phyloP scores from a whole-genome alignment of 1,140 invertebrate species.

The Lamellibrachia luymesi region DNA sequence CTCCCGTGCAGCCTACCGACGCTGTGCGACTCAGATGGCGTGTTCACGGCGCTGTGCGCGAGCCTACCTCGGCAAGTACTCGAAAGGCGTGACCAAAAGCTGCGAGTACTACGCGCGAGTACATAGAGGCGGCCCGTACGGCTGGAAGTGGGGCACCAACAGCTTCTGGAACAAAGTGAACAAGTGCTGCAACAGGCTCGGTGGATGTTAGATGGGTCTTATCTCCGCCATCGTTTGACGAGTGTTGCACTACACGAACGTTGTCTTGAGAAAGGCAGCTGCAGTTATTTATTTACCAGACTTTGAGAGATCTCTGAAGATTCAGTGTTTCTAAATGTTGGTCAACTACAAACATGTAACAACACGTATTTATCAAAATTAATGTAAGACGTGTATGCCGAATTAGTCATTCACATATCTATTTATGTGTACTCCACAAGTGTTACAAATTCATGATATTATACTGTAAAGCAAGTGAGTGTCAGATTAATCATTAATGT shows the following conservation, averaged over 20 bases:
- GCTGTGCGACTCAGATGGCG: background rate
- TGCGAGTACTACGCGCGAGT: background rate
- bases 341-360: background rate
- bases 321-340: too few relatives aligned
- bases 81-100: background rate
- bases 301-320: background rate
- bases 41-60: background rate
- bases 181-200: background rate
- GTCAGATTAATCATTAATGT: too few relatives aligned
- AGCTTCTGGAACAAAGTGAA: background rate
- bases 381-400: background rate
- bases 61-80: slow-evolving; percentile 3
- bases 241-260: background rate
- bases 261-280: background rate
- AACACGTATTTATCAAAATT: background rate
- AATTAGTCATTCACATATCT: background rate
- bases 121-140: background rate
- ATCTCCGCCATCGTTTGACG: background rate
- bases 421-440: background rate
- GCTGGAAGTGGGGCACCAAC: background rate
- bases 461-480: too few relatives aligned
- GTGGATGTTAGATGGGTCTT: background rate
- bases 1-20: background rate
- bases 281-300: background rate
- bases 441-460: background rate